These are phyloP conservation scores for Oscheius sp. DNA, from an alignment of 2,888 invertebrate species.

Conservation along the genomic window DNA sequence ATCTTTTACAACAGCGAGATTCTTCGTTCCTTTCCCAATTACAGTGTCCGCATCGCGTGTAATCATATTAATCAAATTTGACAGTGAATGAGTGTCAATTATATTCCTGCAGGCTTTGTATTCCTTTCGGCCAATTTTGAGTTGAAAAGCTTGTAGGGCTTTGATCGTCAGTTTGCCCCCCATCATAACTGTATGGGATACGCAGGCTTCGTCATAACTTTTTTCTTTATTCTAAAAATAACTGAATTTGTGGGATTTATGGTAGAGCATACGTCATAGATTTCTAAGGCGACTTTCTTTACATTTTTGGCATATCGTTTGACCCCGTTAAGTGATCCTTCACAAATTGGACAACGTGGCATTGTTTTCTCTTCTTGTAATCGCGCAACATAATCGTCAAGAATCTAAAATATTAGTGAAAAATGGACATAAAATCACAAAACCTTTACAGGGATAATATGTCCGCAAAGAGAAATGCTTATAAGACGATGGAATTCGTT, in stretches of 20 bases:
- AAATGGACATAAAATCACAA: too few species aligned
- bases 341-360: conserved; percentile 18
- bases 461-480: conserved; percentile 14
- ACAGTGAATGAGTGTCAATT: too few species aligned
- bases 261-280: conserved; percentile 4
- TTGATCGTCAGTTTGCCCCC: too few species aligned
- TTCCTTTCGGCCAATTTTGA: not conserved
- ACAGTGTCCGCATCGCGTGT: too few species aligned
- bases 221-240: conserved; percentile 12
- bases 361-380: not conserved
- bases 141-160: too few species aligned
- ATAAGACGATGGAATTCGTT: conserved; percentile 18
- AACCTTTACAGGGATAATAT: conserved; percentile 27
- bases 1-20: too few species aligned
- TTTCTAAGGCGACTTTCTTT: conserved; percentile 6
- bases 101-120: not conserved
- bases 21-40: too few species aligned
- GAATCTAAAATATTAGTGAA: not conserved
- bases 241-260: too few species aligned
- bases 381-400: conserved; percentile 14
- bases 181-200: too few species aligned
- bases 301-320: conserved; percentile 12
- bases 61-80: too few species aligned
- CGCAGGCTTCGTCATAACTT: not conserved
- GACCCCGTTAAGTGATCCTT: not conserved